These are phyloP conservation scores for Orthosia gracilis DNA, from an alignment of 2,888 invertebrate genomes.

Conservation along the genomic window DNA sequence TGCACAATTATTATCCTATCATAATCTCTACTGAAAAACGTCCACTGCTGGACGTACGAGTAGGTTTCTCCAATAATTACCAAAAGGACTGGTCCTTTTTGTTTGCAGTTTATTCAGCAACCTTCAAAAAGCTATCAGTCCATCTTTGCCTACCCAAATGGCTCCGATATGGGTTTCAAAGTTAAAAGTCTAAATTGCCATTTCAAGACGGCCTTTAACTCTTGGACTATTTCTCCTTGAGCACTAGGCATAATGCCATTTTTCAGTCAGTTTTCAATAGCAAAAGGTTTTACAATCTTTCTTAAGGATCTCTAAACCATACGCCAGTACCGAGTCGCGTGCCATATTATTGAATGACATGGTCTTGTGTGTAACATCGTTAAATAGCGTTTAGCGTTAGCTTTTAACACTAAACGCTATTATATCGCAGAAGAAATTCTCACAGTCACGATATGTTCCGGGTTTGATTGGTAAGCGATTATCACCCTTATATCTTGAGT, in stretches of 20 bases:
- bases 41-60: no score
- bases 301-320: conserved; percentile 61
- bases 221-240: no score
- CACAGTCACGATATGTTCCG: conserved; percentile 75
- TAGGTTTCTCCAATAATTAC: no score
- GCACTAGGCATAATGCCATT: no score
- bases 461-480: conserved; percentile 64
- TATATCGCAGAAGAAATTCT: conserved; percentile 76
- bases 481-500: conserved; percentile 14
- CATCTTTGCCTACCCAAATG: no score
- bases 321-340: conserved; percentile 73
- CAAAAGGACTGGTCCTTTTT: no score
- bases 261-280: background rate
- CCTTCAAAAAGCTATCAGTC: background rate
- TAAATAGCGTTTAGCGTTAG: conserved; percentile 76
- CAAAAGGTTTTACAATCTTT: background rate
- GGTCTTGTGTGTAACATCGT: conserved; percentile 72
- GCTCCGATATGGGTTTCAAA: no score
- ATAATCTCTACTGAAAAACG: no score
- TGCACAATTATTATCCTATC: no score
- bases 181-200: no score
- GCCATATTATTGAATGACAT: conserved; percentile 72
- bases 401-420: conserved; percentile 68
- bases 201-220: no score
- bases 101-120: background rate